Evolutionary conservation across 2,797 vertebrate species (phyloP).

Genomic region (Rhinophrynus dorsalis): DNA sequence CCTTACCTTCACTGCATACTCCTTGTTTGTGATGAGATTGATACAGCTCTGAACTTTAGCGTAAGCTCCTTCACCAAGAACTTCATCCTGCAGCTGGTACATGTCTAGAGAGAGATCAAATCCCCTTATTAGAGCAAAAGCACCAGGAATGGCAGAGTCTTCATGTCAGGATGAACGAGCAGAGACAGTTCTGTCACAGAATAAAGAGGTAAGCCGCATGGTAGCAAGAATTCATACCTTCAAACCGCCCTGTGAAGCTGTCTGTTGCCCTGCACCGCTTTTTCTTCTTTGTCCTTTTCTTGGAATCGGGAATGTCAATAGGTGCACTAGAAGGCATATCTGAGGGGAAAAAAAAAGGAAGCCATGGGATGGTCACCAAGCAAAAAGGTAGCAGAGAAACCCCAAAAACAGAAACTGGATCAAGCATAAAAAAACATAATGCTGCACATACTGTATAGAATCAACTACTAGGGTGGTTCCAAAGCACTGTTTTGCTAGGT

Average conservation of each 20-base stretch:
- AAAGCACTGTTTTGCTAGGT: too few relatives aligned
- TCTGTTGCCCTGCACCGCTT: conserved; percentile 94
- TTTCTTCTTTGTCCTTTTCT: conserved; percentile 97
- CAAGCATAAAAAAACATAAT: too few relatives aligned
- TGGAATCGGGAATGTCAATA: conserved; percentile 95
- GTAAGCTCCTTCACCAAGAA: conserved; percentile 93
- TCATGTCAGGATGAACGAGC: neutral
- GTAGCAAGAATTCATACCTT: conserved; percentile 76
- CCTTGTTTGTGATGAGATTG: conserved; percentile 95
- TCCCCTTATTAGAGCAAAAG: neutral
- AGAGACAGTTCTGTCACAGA: neutral
- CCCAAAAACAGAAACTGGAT: too few relatives aligned
- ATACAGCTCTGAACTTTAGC: conserved; percentile 93
- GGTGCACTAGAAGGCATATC: conserved; percentile 92
- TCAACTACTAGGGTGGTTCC: too few relatives aligned
- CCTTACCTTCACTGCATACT: conserved; percentile 95
- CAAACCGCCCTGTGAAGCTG: conserved; percentile 94
- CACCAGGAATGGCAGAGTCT: neutral
- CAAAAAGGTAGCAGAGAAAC: too few relatives aligned
- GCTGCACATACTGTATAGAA: too few relatives aligned
- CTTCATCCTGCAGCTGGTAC: conserved; percentile 92
- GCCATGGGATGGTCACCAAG: neutral
- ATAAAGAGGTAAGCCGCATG: too few relatives aligned
- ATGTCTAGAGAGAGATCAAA: conserved; percentile 76
- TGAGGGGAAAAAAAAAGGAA: conserved; percentile 48